Evolutionary conservation across 1,140 invertebrate species (phyloP), one percentile per base, ranked within the genome.

Genomic region (Nymphalis io): DNA sequence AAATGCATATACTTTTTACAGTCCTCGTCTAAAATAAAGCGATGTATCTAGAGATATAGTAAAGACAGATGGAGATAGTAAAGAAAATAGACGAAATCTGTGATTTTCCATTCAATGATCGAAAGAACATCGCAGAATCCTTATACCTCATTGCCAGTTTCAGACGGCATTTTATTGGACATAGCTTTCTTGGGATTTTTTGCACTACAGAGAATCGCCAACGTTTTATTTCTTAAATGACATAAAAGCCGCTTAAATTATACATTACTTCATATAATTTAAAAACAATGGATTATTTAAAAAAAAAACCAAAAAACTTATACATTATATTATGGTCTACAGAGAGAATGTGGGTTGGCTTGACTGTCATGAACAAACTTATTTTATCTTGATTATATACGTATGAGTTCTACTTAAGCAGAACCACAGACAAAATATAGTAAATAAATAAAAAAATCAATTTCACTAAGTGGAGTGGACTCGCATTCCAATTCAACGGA

Each of bases 91-190:
- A 27, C n/a, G 60, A 48, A 70, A 66, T 66, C 69, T 42, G 38
- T 51, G 64, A 68, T 63, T 69, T 27, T 40, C 48, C 61, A 70
- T 65, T 64, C 68, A 68, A 73, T 68, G 61, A 67, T 68, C 57
- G 71, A 33, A 20, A 62, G n/a, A 48, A 44, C 39, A 59, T 64
- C 61, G 55, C 57, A 48, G 53, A 48, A 68, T 44, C 48, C 66
- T 58, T 68, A 60, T 63, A 51, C 53, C 70, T 64, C 42, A 64
- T 68, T 60, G 68, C 55, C 27, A 64, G 53, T 70, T 60, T 42
- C 57, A 60, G 27, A 23, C 44, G 58, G 59, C 42, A 60, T 42
- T 53, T 48, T 59, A 70, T 44, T 51, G 61, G 61, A 42, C 65
- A n/a, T 2, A 11, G 12, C 12, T n/a, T 27, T 27, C 55, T 16